These are phyloP conservation scores for Chanos chanos DNA, from an alignment of 2,797 vertebrate genomes.

Conservation along the genomic window DNA sequence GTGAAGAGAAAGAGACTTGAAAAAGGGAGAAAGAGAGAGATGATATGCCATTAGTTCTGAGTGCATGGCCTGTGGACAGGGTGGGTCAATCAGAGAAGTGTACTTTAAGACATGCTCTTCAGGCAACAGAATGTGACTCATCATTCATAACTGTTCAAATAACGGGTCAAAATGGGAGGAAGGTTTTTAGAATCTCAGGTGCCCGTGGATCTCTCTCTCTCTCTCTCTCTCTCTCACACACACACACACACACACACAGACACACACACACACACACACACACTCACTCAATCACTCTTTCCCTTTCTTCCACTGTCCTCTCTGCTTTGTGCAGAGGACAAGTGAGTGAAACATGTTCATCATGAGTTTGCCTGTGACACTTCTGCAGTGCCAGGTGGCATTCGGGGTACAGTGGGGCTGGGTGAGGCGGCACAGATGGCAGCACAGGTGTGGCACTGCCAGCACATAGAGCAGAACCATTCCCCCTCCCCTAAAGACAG, in stretches of 20 bases:
- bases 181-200: too few relatives aligned
- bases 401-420: constrained; percentile 52
- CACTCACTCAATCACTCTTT: neutral
- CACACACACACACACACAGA: too few relatives aligned
- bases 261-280: too few relatives aligned
- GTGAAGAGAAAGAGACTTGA: too few relatives aligned
- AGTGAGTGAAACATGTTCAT: constrained; percentile 61
- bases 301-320: constrained; percentile 16
- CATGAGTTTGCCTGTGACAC: constrained; percentile 38
- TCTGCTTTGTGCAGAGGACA: constrained; percentile 50
- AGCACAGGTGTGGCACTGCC: constrained; percentile 70
- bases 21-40: too few relatives aligned
- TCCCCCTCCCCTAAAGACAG: constrained; percentile 61
- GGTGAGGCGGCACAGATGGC: constrained; percentile 70
- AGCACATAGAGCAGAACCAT: constrained; percentile 68
- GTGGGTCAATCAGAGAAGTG: too few relatives aligned
- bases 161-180: too few relatives aligned
- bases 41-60: too few relatives aligned
- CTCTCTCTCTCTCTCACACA: neutral
- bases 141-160: too few relatives aligned
- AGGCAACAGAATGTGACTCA: too few relatives aligned
- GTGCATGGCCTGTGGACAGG: too few relatives aligned
- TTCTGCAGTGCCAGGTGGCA: constrained; percentile 54
- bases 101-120: too few relatives aligned
- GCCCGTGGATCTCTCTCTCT: constrained; percentile 7